Percentiles rank a stretch among this genome's conserved stretches.
These are phyloP conservation scores for Ichneumon xanthorius DNA, from an alignment of 2,888 invertebrate species.

Conservation along the genomic window DNA sequence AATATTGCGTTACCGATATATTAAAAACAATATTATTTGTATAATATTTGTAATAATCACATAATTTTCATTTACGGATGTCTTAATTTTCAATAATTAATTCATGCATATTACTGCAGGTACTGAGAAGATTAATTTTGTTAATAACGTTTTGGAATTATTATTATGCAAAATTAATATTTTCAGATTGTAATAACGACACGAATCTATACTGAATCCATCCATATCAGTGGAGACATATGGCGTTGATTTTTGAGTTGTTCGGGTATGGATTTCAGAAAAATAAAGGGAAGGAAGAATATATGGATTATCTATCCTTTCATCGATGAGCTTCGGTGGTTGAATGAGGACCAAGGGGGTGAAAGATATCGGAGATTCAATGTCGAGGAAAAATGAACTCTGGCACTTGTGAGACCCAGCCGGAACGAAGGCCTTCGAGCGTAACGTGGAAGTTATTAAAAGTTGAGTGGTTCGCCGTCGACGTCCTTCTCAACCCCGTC, in stretches of 20 bases:
- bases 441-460: constrained; percentile 68
- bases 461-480: constrained; percentile 65
- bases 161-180: no score
- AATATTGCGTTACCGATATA: no score
- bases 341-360: constrained; percentile 25
- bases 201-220: no score
- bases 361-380: constrained; percentile 57
- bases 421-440: constrained; percentile 59
- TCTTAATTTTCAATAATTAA: no score
- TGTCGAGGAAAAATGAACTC: constrained; percentile 57
- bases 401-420: constrained; percentile 21
- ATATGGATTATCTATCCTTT: constrained; percentile 17
- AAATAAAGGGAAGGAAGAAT: constrained; percentile 31
- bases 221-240: no score
- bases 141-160: no score
- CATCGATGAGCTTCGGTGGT: constrained; percentile 52
- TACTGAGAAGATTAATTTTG: no score
- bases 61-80: no score
- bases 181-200: neutral
- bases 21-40: no score
- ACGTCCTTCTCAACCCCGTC: constrained; percentile 34
- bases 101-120: no score
- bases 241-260: neutral
- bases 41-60: no score
- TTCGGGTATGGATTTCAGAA: neutral